Conservation (phyloP, 2,888 invertebrate genomes). For the Leucophenga maculata region DNA sequence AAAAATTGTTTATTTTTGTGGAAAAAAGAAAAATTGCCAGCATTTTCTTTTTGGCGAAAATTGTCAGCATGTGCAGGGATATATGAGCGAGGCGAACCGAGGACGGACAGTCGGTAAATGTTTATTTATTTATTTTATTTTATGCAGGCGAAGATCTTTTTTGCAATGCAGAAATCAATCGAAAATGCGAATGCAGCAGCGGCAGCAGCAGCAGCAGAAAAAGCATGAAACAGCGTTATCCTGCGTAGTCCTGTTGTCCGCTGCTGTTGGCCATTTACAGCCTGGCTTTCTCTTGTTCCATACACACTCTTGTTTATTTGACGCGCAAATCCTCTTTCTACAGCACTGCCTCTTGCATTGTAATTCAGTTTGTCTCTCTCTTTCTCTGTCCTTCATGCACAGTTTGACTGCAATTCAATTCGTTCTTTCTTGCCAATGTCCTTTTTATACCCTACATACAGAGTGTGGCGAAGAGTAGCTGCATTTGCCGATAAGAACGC, state of each 20-base stretch:
- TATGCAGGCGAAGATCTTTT: constrained; percentile 34
- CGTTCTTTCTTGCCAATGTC: not conserved
- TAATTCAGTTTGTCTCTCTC: not conserved
- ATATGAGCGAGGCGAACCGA: not conserved
- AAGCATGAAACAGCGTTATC: constrained; percentile 13
- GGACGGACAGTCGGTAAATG: constrained; percentile 40
- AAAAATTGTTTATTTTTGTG: constrained; percentile 61
- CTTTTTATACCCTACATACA: not conserved
- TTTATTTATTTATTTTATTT: constrained; percentile 59
- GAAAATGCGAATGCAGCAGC: constrained; percentile 6
- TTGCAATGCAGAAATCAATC: constrained; percentile 21
- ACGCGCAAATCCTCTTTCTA: constrained; percentile 62
- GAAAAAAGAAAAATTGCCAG: constrained; percentile 56
- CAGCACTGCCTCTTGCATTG: not conserved
- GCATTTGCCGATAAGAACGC: too few relatives aligned
- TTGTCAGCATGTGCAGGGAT: constrained; percentile 53
- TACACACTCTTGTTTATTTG: constrained; percentile 64
- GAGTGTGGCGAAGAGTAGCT: too few relatives aligned
- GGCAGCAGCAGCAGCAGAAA: not conserved
- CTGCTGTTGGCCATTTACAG: constrained; percentile 20
- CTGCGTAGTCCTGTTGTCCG: constrained; percentile 26
- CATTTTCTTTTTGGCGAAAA: constrained; percentile 46
- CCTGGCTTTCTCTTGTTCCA: constrained; percentile 13
- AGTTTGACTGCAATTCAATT: not conserved
- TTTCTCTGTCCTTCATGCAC: not conserved